Evolutionary conservation across 2,888 invertebrate genomes (phyloP).

Genomic region (Calliphora vomitoria): DNA sequence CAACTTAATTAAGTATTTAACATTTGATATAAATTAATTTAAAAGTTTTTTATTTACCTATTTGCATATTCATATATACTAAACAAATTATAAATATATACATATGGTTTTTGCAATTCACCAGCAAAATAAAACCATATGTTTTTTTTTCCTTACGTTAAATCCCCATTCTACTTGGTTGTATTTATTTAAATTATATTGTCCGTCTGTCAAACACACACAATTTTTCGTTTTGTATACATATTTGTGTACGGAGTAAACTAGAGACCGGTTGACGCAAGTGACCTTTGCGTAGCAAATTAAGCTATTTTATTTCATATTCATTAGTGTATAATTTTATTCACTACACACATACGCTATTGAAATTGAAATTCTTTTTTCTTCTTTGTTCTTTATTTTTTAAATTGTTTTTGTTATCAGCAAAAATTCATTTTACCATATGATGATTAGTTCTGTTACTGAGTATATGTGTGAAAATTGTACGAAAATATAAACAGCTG

Average conservation of each 20-base stretch:
- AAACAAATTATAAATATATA: too few species aligned
- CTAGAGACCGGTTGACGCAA: conserved; percentile 59
- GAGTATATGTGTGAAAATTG: not conserved
- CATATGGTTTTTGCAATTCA: too few species aligned
- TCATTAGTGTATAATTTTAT: conserved; percentile 3
- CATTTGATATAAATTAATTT: too few species aligned
- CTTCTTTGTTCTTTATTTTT: not conserved
- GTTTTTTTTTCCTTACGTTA: too few species aligned
- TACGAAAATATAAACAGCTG: not conserved
- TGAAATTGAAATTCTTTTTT: not conserved
- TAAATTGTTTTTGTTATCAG: not conserved
- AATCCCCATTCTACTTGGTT: too few species aligned
- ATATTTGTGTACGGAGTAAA: conserved; percentile 1
- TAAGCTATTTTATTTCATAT: conserved; percentile 55
- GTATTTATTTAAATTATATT: too few species aligned
- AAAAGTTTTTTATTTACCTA: too few species aligned
- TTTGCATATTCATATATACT: too few species aligned
- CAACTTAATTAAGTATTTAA: too few species aligned
- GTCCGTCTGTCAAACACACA: too few species aligned
- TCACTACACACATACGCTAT: not conserved
- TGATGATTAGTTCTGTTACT: not conserved
- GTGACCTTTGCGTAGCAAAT: conserved; percentile 64
- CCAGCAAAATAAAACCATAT: too few species aligned
- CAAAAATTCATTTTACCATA: not conserved
- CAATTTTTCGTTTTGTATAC: not conserved